Evolutionary conservation across 1,140 invertebrate species (phyloP).

Genomic region (Euwallacea similis): DNA sequence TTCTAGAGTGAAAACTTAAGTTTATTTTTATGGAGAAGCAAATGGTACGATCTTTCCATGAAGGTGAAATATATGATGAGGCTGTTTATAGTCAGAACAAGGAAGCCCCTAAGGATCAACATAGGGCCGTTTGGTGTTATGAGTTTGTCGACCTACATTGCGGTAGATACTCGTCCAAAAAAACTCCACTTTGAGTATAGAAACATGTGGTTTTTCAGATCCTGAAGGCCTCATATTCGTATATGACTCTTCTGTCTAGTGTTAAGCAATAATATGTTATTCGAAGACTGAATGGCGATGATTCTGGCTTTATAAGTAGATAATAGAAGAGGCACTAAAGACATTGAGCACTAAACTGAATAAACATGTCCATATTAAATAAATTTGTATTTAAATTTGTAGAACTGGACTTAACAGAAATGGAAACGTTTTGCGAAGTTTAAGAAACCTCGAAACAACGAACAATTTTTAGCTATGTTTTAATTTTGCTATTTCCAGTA

Average conservation of each 20-base stretch:
- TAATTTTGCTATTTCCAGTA: too few relatives aligned
- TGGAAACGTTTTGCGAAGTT: too few relatives aligned
- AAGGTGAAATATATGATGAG: slow-evolving; percentile 14
- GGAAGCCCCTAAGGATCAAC: slow-evolving; percentile 7
- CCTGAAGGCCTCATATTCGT: slow-evolving; percentile 3
- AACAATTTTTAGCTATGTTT: too few relatives aligned
- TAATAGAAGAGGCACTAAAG: too few relatives aligned
- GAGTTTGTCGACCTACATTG: slow-evolving; percentile 5
- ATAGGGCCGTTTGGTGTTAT: slow-evolving; percentile 20
- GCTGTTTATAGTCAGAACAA: slow-evolving; percentile 9
- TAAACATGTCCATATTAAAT: too few relatives aligned
- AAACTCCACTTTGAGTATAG: background rate
- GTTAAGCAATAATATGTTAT: background rate
- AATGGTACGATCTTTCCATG: slow-evolving; percentile 7
- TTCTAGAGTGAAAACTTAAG: slow-evolving; percentile 18
- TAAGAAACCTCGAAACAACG: too few relatives aligned
- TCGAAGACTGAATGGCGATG: too few relatives aligned
- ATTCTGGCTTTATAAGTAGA: too few relatives aligned
- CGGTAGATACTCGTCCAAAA: background rate
- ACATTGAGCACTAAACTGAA: too few relatives aligned
- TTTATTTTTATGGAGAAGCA: slow-evolving; percentile 2
- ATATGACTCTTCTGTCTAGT: slow-evolving; percentile 1
- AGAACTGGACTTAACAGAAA: too few relatives aligned
- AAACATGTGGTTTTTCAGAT: background rate
- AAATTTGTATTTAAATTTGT: too few relatives aligned